Base-by-base conservation (phyloP, 2,888 invertebrate genomes). In the Drosophila suboccidentalis region DNA sequence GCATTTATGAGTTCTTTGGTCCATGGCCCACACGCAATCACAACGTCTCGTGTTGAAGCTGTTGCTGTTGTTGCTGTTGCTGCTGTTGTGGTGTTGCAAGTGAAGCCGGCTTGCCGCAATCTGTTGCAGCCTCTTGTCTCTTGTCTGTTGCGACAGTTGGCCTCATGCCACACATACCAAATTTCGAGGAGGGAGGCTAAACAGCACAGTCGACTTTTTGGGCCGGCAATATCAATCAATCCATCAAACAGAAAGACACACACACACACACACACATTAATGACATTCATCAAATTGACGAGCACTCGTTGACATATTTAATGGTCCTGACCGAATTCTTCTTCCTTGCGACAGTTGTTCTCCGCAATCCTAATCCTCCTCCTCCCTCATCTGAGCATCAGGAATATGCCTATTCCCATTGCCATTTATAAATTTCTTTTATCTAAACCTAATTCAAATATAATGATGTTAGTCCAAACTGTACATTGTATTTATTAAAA, bases 151-250 rank as follows among this genome's bases (percentile, higher is more conserved):
- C 26, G 26, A 6, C 46, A 53, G 19, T 36, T 47, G 62, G 39
- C 44, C 34, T n/a, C 19, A 10, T 44, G 22, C n/a, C 39, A 29
- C 8, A 22, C 57, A 29, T 32, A 15, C 15, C 22, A 22, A 4
- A 22, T 22, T 34, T 8, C 29, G 29, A 1, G 29, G 19, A 17
- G 19, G 50, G 29, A 5, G 22, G 41, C 17, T 22, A 19, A 3
- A n/a, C 17, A n/a, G n/a, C n/a, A n/a, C n/a, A n/a, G n/a, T n/a
- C n/a, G n/a, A 32, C 22, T 15, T 39, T 49, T 50, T 49, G 36
- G 34, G 38, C 51, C 22, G 64, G 44, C 54, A 47, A 72, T 65
- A 81, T 82, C 80, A 85, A 85, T 85, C 86, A 73, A 79, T 73
- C 51, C 61, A 78, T 85, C 76, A 75, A 44, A 53, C 19, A 46